Conservation (phyloP, 2,797 vertebrate genomes). For the Rhinatrema bivittatum region DNA sequence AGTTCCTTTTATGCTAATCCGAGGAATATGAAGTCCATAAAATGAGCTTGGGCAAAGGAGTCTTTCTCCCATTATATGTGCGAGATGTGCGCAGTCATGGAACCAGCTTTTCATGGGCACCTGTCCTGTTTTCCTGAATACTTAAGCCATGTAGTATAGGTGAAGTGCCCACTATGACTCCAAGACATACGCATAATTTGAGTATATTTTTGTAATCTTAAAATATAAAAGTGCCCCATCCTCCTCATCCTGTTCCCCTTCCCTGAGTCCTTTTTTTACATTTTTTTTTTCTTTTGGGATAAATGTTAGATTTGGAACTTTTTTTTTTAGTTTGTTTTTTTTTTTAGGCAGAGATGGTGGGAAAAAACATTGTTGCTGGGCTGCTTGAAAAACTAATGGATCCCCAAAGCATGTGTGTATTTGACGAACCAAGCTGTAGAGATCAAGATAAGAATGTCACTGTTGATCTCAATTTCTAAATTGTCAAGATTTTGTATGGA, state of each 20-base stretch:
- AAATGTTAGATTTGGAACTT: constrained; percentile 50
- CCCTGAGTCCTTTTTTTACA: constrained; percentile 38
- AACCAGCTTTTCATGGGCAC: constrained; percentile 46
- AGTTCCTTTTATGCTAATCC: constrained; percentile 40
- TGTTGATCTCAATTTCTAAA: constrained; percentile 62
- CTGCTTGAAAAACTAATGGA: constrained; percentile 51
- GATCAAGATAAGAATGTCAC: constrained; percentile 53
- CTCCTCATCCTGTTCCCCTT: constrained; percentile 18
- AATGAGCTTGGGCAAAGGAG: no score
- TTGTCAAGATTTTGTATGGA: constrained; percentile 68
- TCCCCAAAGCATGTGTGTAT: constrained; percentile 55
- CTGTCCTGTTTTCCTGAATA: constrained; percentile 41
- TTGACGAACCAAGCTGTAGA: constrained; percentile 72
- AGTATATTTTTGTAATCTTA: constrained; percentile 70
- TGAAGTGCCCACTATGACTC: constrained; percentile 50
- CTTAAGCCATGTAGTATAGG: constrained; percentile 39
- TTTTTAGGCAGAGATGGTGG: constrained; percentile 54
- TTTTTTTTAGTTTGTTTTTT: constrained; percentile 49
- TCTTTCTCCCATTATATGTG: background rate
- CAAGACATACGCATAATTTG: no score
- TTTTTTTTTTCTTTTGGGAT: constrained; percentile 48
- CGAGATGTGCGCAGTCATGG: constrained; percentile 35
- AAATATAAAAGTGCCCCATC: constrained; percentile 42
- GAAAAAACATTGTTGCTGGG: constrained; percentile 53
- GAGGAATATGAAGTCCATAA: constrained; percentile 38